Percentiles rank a stretch among this genome's conserved stretches.
Evolutionary conservation across 2,888 invertebrate species (phyloP).

Genomic region (Yponomeuta sedellus): DNA sequence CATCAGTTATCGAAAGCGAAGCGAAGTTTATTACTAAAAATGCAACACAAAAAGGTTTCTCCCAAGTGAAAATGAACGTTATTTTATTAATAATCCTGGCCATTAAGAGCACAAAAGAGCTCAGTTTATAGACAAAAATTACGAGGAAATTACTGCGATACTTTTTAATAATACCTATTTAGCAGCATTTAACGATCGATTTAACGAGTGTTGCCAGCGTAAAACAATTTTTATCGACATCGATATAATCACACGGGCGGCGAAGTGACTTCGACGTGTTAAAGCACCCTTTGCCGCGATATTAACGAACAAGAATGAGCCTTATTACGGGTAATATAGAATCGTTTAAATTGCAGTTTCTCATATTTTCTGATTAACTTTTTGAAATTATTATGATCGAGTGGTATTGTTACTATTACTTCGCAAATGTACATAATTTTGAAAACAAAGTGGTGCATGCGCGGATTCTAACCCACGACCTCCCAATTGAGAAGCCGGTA

Average conservation of each 20-base stretch:
- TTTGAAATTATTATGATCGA: too few species aligned
- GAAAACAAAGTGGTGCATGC: too few species aligned
- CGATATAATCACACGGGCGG: conserved; percentile 19
- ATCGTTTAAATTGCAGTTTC: too few species aligned
- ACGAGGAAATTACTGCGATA: conserved; percentile 21
- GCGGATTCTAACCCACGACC: too few species aligned
- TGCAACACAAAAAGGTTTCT: not conserved
- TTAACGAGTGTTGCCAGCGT: conserved; percentile 23
- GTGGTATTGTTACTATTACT: too few species aligned
- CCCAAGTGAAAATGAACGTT: not conserved
- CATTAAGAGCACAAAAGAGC: conserved; percentile 5
- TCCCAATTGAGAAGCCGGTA: too few species aligned
- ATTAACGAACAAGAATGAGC: conserved; percentile 12
- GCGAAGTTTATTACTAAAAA: not conserved
- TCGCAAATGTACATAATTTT: too few species aligned
- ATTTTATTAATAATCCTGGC: not conserved
- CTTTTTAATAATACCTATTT: conserved; percentile 23
- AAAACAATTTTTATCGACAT: conserved; percentile 22
- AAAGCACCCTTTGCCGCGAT: conserved; percentile 3
- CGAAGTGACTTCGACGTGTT: conserved; percentile 19
- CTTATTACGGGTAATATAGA: not conserved
- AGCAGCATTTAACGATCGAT: conserved; percentile 22
- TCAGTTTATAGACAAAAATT: conserved; percentile 20
- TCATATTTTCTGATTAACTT: too few species aligned
- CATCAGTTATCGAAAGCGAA: not conserved